Evolutionary conservation across 2,888 invertebrate species (phyloP), one percentile per base, ranked within the genome.

Genomic region (Allolobophora icterica): DNA sequence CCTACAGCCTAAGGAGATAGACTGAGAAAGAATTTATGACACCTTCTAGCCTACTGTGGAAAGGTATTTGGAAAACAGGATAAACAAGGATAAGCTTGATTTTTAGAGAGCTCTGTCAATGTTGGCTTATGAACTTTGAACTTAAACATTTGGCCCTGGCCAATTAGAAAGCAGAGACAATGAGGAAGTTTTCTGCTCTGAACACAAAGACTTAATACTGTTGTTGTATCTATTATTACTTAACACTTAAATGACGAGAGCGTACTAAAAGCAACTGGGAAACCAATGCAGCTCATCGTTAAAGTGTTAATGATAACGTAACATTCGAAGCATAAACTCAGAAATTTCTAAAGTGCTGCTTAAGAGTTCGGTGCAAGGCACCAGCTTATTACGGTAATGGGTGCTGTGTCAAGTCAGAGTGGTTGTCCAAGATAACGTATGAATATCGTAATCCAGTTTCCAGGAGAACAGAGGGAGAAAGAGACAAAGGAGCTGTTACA

Each of bases 11-110:
- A n/a, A 71, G 30, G 71, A 71, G 71, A 71, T 71, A 71, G 8
- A 71, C 30, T n/a, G 71, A 71, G 71, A 71, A 71, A 71, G 71
- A 71, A 71, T 71, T 71, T 71, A 71, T 71, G 30, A n/a, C 71
- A 30, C 71, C 13, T n/a, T 71, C n/a, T n/a, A 71, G n/a, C 6
- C 71, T 11, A 71, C 30, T 71, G 71, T 71, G 71, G 71, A 71
- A 71, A n/a, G 71, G 71, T 71, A 71, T 71, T n/a, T 71, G 71
- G 30, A 71, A 71, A 71, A 71, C 30, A 71, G 71, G 71, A 71
- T 71, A 71, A 71, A n/a, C 71, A 71, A 71, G 71, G 71, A 71
- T 71, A n/a, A 8, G n/a, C 71, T 71, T 30, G 71, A 71, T 71
- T 71, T 71, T 71, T 71, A 71, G 13, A n/a, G 71, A 21, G 17